These are phyloP conservation scores for Mystacornis crossleyi DNA, from an alignment of 2,113 vertebrate species.

Conservation along the genomic window DNA sequence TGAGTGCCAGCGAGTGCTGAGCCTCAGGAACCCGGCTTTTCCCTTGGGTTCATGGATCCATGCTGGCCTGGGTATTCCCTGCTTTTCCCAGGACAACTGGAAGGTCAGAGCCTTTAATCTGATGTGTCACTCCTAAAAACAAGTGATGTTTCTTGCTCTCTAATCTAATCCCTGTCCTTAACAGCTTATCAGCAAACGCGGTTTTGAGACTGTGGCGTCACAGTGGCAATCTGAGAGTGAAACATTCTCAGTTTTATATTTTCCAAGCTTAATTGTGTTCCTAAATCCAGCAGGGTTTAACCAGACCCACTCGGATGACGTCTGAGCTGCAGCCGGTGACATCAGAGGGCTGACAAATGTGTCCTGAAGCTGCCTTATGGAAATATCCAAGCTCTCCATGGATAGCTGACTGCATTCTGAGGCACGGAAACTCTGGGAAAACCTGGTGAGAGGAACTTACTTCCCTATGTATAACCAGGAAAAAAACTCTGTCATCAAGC, in stretches of 20 bases:
- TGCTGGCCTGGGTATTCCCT: not conserved
- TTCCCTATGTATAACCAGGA: rapidly evolving
- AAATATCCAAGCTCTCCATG: not conserved
- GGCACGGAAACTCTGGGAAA: not conserved
- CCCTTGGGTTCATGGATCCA: not conserved
- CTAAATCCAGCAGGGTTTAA: not conserved
- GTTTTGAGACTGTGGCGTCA: not conserved
- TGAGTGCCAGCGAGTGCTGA: not conserved
- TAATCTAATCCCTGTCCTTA: not conserved
- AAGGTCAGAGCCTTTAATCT: not conserved
- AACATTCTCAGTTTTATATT: not conserved
- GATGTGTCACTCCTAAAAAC: not conserved
- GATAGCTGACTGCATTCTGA: not conserved
- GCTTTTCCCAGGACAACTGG: not conserved
- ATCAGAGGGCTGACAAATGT: not conserved
- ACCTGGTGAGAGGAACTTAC: not conserved
- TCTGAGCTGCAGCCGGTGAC: not conserved
- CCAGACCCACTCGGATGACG: not conserved
- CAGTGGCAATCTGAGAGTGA: not conserved
- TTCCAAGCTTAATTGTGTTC: not conserved
- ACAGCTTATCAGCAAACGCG: not conserved
- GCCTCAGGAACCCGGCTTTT: not conserved
- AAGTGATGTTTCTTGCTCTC: not conserved
- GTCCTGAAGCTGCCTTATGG: not conserved
- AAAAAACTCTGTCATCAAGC: not conserved